Evolutionary conservation across 2,888 invertebrate species (phyloP).

Genomic region (Rhorus exstirpatorius): DNA sequence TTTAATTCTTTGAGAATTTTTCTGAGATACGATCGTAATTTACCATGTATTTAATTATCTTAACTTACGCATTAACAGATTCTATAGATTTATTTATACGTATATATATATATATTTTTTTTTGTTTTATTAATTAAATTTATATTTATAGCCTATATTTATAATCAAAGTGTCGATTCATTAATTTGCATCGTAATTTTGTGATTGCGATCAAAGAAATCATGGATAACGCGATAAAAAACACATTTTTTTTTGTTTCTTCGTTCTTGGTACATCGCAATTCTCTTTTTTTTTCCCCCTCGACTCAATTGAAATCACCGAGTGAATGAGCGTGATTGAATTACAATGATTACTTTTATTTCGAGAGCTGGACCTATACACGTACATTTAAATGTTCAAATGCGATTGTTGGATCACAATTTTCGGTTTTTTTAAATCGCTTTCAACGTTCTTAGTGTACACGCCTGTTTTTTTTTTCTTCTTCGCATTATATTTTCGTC

Average conservation of each 20-base stretch:
- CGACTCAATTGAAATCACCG: slow-evolving; percentile 29
- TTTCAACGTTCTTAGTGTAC: neutral
- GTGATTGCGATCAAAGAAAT: slow-evolving; percentile 68
- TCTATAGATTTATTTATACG: slow-evolving; percentile 72
- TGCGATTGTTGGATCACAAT: too few species aligned
- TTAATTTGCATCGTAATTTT: slow-evolving; percentile 71
- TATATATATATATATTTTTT: slow-evolving; percentile 55
- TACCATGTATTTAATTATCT: slow-evolving; percentile 76
- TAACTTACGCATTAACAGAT: slow-evolving; percentile 82
- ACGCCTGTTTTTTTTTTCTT: slow-evolving; percentile 3
- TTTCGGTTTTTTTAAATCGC: slow-evolving; percentile 31
- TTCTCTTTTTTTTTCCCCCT: slow-evolving; percentile 35
- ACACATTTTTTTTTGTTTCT: slow-evolving; percentile 60
- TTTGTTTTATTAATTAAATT: slow-evolving; percentile 53
- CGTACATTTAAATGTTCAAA: slow-evolving; percentile 12
- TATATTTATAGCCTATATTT: slow-evolving; percentile 75
- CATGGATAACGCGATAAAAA: slow-evolving; percentile 73
- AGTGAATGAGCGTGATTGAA: slow-evolving; percentile 38
- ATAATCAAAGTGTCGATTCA: slow-evolving; percentile 67
- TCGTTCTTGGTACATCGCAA: slow-evolving; percentile 57
- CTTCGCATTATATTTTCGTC: neutral
- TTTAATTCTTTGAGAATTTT: slow-evolving; percentile 81
- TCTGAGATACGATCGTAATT: slow-evolving; percentile 80
- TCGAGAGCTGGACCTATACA: slow-evolving; percentile 18
- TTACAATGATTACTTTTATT: slow-evolving; percentile 29